Base-by-base conservation (phyloP, 2,113 vertebrate species). In the Gallinago undulata region DNA sequence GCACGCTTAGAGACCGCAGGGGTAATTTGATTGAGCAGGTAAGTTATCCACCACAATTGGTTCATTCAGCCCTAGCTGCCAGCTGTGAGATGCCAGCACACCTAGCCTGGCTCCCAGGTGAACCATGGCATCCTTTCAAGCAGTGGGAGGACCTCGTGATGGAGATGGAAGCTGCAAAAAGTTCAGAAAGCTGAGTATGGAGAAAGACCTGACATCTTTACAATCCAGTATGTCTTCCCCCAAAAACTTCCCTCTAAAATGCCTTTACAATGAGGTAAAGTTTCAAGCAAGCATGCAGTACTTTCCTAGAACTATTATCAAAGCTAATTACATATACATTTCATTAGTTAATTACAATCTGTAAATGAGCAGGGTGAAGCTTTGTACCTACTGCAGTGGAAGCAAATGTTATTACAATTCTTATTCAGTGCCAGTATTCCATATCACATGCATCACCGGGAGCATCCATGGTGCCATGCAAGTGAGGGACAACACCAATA, bases 1-100 rank as follows among this genome's bases (percentile, higher is more conserved):
- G 41, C 70, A 39, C 0, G 0, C 60, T 77, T 57, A 53, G 48
- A 74, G 45, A 83, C 53, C 2, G 0, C 2, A 2, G 35, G 27
- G 48, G 28, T 68, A 37, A 83, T 72, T 62, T 47, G 45, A 51
- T 41, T 50, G 33, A 93, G 76, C 37, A 45, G 41, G 57, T 24
- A 56, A 55, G 9, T 69, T 59, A 86, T 30, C 27, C 53, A 9
- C 14, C 2, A 13, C 28, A 55, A n/a, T 23, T 5, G 4, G 8
- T 47, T 48, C 0, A 3, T 14, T 64, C 80, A 89, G 50, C 63
- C 31, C 11, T 6, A 59, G 84, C 31, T 90, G 59, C 47, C 35
- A 28, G 1, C 53, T 3, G 50, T 14, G 67, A 86, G 85, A 43
- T 47, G 57, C 33, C 35, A 73, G 81, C 25, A 43, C n/a, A 33